Evolutionary conservation across 2,113 vertebrate species (phyloP).

Genomic region (Zosterops lateralis): DNA sequence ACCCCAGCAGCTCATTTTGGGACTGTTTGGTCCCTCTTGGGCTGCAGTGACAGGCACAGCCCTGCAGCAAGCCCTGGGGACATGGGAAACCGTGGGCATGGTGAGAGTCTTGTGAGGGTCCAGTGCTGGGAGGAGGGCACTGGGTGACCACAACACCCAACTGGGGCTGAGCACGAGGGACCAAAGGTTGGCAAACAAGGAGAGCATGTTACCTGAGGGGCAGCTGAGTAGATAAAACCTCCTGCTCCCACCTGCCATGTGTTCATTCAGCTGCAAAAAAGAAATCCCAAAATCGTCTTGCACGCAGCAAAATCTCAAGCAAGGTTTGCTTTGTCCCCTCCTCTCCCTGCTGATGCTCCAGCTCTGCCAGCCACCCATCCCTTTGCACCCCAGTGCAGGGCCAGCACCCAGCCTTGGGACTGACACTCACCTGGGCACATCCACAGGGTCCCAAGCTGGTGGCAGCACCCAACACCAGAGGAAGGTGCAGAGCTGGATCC

Average conservation of each 20-base stretch:
- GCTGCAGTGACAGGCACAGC: neutral
- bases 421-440: neutral
- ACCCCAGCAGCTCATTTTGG: neutral
- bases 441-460: fast-evolving
- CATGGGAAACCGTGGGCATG: fast-evolving
- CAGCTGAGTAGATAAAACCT: neutral
- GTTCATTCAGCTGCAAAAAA: neutral
- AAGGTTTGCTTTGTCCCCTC: neutral
- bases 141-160: fast-evolving
- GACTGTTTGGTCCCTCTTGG: neutral
- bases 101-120: neutral
- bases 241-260: neutral
- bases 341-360: neutral
- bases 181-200: neutral
- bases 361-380: neutral
- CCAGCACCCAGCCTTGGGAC: neutral
- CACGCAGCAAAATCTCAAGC: neutral
- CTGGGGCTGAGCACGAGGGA: neutral
- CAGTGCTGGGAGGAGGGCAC: fast-evolving
- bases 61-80: neutral
- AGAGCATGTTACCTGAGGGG: fast-evolving
- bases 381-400: neutral
- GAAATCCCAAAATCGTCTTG: neutral
- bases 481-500: neutral
- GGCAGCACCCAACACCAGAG: fast-evolving